A percentile compares a stretch with the other conserved stretches of the same genome.
phyloP scores from a whole-genome alignment of 2,113 vertebrate species.

The Microcebus tavaratra region DNA sequence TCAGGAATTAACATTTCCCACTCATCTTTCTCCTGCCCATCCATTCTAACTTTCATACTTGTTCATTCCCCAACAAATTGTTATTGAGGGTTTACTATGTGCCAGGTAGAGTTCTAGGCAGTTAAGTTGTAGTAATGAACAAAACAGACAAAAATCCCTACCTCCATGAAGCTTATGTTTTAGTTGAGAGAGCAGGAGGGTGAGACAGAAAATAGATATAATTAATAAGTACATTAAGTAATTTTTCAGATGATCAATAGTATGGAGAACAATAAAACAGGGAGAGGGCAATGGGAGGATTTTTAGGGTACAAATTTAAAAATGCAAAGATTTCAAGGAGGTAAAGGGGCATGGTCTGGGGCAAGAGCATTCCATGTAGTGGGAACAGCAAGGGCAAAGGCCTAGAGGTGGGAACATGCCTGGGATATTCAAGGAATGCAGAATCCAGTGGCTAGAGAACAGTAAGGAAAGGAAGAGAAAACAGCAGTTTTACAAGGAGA shows the following conservation, averaged over 20 bases:
- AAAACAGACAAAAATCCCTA: slow-evolving; percentile 16
- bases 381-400: background rate
- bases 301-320: background rate
- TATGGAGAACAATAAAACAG: background rate
- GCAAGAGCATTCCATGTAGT: background rate
- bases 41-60: background rate
- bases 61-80: background rate
- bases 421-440: background rate
- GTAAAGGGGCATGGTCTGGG: background rate
- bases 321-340: background rate
- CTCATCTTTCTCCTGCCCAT: background rate
- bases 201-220: background rate
- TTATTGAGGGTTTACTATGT: background rate
- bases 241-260: background rate
- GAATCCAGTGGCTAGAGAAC: background rate
- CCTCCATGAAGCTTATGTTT: background rate
- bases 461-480: background rate
- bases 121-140: background rate
- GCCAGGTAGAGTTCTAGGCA: slow-evolving; percentile 28
- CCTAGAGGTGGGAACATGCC: background rate
- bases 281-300: background rate
- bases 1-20: background rate
- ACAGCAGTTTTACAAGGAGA: background rate
- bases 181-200: background rate
- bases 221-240: background rate